phyloP scores from a whole-genome alignment of 2,113 vertebrate species.

The Thalassarche chlororhynchos region DNA sequence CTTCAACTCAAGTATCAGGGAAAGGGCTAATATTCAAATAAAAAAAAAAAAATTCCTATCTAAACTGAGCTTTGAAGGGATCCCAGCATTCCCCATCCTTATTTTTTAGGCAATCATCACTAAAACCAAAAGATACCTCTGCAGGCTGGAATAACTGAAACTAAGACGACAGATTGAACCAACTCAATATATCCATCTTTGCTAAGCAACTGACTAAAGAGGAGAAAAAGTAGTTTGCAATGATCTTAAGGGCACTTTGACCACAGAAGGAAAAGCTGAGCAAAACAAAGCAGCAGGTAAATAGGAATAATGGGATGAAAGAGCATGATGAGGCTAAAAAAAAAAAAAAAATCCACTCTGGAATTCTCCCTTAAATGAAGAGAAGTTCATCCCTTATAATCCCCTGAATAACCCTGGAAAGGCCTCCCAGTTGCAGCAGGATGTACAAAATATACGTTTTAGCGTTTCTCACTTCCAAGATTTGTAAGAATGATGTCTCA shows the following conservation, averaged over 20 bases:
- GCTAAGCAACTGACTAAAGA: neutral
- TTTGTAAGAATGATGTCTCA: neutral
- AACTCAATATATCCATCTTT: neutral
- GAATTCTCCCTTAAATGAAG: neutral
- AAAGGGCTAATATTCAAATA: neutral
- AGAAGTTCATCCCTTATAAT: neutral
- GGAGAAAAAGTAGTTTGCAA: neutral
- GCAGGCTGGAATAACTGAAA: neutral
- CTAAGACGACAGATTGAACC: neutral
- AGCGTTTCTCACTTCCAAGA: neutral
- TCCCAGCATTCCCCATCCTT: neutral
- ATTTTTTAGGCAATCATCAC: neutral
- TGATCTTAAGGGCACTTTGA: neutral
- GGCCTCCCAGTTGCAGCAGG: neutral
- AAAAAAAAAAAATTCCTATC: neutral
- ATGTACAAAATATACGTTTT: neutral
- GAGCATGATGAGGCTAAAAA: neutral
- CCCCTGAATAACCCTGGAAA: neutral
- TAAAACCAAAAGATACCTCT: neutral
- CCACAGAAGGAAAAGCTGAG: neutral
- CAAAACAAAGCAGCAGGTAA: neutral
- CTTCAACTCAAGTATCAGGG: neutral
- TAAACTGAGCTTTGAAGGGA: neutral
- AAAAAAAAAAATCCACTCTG: neutral
- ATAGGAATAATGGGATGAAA: neutral